Evolutionary conservation across 2,888 invertebrate genomes (phyloP).

Genomic region (Apomyelois bistriatella): DNA sequence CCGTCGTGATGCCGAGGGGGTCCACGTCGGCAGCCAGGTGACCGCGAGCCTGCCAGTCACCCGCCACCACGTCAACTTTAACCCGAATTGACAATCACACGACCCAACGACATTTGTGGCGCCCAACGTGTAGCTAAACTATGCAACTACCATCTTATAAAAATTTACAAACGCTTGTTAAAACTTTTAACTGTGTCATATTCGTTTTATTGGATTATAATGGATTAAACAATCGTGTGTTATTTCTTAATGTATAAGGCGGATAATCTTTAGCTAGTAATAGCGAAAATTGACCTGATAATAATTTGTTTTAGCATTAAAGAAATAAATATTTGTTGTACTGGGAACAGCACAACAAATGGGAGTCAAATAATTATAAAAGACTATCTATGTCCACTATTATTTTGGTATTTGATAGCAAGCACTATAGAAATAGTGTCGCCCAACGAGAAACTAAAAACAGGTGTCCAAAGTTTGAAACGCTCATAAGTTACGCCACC

Average conservation of each 20-base stretch:
- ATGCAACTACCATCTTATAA: not conserved
- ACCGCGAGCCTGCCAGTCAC: conserved; percentile 89
- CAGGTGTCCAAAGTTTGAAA: not conserved
- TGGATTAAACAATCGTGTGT: no score
- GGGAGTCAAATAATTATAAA: no score
- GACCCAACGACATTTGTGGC: conserved; percentile 33
- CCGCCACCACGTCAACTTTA: conserved; percentile 61
- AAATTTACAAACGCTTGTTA: no score
- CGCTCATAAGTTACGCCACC: not conserved
- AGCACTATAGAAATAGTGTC: conserved; percentile 9
- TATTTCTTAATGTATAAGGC: no score
- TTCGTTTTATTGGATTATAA: no score
- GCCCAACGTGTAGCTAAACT: not conserved
- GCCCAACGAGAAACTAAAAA: conserved; percentile 13
- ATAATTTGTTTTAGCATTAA: no score
- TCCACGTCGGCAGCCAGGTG: conserved; percentile 96
- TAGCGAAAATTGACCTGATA: no score
- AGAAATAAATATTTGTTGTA: no score
- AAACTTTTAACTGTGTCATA: no score
- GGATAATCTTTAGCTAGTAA: no score
- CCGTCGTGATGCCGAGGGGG: conserved; percentile 93
- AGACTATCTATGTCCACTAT: no score
- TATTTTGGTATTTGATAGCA: not conserved
- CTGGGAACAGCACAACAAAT: no score
- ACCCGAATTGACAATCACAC: conserved; percentile 42